A percentile compares a stretch with the other conserved stretches of the same genome.
These are phyloP conservation scores for Neodiprion fabricii DNA, from an alignment of 1,140 invertebrate species.

Conservation along the genomic window DNA sequence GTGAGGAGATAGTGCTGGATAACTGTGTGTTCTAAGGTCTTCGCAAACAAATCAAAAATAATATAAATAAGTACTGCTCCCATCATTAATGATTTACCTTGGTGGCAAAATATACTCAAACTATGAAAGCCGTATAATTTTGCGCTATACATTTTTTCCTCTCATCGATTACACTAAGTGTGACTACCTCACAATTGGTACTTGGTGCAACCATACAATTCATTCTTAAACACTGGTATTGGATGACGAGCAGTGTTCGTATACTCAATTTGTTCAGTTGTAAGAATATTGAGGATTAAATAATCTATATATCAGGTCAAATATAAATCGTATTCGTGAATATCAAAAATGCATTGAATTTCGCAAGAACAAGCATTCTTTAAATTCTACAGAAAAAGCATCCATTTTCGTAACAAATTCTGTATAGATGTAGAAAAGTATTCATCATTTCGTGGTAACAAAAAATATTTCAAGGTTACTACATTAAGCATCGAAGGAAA, in stretches of 20 bases:
- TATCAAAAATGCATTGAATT: neutral
- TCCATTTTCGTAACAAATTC: neutral
- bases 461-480: neutral
- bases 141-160: no score
- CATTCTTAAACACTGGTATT: no score
- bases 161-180: no score
- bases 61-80: neutral
- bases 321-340: no score
- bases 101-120: neutral
- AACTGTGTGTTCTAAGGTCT: neutral
- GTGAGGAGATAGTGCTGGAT: neutral
- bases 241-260: no score
- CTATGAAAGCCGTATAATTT: neutral
- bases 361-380: neutral
- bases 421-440: neutral
- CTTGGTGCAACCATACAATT: no score
- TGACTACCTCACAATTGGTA: no score
- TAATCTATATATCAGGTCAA: no score
- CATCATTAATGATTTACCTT: neutral
- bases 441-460: neutral
- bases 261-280: no score
- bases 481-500: neutral
- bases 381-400: neutral
- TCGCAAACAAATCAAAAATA: conserved; percentile 7
- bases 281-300: no score